Percentiles rank a stretch among this genome's conserved stretches.
These are phyloP conservation scores for Parochlus steinenii DNA, from an alignment of 2,888 invertebrate genomes.

Conservation along the genomic window DNA sequence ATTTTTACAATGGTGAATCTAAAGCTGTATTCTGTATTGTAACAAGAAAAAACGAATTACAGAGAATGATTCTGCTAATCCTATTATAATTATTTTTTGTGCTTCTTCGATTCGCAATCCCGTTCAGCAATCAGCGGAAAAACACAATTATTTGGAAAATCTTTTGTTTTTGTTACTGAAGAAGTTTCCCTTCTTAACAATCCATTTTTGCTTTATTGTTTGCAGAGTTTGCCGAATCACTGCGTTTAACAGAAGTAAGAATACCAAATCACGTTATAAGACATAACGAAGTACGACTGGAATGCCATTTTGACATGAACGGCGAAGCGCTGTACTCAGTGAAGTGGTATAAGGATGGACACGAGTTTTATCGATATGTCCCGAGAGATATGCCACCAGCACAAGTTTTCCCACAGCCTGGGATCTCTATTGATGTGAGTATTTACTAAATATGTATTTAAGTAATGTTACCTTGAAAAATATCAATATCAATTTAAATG, in stretches of 20 bases:
- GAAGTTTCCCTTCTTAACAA: too few species aligned
- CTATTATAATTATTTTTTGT: too few species aligned
- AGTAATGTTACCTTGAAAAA: background rate
- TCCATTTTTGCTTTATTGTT: constrained; percentile 16
- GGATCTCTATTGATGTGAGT: constrained; percentile 76
- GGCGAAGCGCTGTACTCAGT: constrained; percentile 72
- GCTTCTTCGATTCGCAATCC: too few species aligned
- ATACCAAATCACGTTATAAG: constrained; percentile 69
- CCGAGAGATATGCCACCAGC: constrained; percentile 67
- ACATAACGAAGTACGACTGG: constrained; percentile 56
- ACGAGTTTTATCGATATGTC: constrained; percentile 76
- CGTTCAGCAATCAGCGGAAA: too few species aligned
- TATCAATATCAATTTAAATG: too few species aligned
- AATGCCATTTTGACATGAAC: constrained; percentile 70
- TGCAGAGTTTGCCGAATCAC: constrained; percentile 32
- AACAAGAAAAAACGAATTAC: too few species aligned
- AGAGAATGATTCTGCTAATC: too few species aligned
- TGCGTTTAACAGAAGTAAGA: constrained; percentile 59
- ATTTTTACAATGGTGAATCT: too few species aligned
- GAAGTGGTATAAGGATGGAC: constrained; percentile 84
- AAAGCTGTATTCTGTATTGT: too few species aligned
- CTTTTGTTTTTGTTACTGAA: too few species aligned
- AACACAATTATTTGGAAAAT: too few species aligned
- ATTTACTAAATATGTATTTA: constrained; percentile 10
- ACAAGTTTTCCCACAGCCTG: constrained; percentile 60